A percentile compares a stretch with the other conserved stretches of the same genome.
These are phyloP conservation scores for Sturnira hondurensis DNA, from an alignment of 2,113 vertebrate species.

Conservation along the genomic window DNA sequence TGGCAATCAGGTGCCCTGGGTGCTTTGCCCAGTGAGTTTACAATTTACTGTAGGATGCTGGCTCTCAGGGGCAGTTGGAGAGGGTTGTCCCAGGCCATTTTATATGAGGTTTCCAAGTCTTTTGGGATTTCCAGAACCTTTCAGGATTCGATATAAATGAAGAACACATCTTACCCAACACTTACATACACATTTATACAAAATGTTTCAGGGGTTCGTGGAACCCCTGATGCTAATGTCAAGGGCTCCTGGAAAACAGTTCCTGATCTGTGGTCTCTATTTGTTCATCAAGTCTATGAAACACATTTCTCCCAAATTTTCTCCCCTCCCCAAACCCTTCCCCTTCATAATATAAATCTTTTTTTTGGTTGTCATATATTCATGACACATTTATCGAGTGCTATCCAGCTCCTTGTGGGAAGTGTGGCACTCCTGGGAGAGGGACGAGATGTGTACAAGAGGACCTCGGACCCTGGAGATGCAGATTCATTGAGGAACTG, in stretches of 20 bases:
- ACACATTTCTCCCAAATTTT: neutral
- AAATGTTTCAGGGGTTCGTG: neutral
- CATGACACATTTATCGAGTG: neutral
- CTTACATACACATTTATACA: neutral
- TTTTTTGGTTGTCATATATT: neutral
- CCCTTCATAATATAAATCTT: neutral
- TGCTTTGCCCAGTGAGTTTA: neutral
- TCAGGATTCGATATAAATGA: neutral
- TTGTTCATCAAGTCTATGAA: neutral
- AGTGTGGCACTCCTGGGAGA: neutral
- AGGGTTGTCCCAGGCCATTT: neutral
- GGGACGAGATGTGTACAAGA: neutral
- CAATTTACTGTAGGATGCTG: neutral
- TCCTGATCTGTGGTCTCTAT: neutral
- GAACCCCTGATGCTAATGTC: neutral
- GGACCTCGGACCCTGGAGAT: fast-evolving
- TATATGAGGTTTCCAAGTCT: neutral
- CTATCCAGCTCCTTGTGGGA: neutral
- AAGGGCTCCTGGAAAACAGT: neutral
- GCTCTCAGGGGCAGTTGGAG: neutral
- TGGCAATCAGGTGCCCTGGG: neutral
- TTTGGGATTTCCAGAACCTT: neutral
- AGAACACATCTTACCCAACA: neutral
- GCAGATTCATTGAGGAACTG: neutral
- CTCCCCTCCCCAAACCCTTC: too few species aligned